Evolutionary conservation across 2,113 vertebrate species (phyloP).

Genomic region (Fregetta grallaria): DNA sequence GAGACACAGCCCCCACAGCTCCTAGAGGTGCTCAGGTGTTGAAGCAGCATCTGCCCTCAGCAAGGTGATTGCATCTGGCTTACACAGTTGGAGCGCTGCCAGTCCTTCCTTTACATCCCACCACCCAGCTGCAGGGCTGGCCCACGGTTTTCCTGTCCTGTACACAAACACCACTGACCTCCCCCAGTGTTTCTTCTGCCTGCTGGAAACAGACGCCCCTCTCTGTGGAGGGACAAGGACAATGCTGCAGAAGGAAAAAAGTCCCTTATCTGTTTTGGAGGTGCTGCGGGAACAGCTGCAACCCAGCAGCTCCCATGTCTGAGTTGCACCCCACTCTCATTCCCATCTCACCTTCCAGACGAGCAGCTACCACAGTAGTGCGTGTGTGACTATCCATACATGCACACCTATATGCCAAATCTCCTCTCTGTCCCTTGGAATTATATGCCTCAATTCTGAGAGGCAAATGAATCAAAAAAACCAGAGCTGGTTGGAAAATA

Average conservation of each 20-base stretch:
- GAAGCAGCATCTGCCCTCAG: background rate
- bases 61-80: background rate
- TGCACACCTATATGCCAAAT: background rate
- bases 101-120: background rate
- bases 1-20: fast-evolving
- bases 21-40: background rate
- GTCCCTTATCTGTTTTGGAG: background rate
- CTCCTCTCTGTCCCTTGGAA: background rate
- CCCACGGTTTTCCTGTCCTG: background rate
- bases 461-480: background rate
- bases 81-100: background rate
- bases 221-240: background rate
- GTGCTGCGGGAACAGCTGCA: background rate
- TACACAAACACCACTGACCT: background rate
- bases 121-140: background rate
- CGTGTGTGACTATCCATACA: fast-evolving
- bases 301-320: background rate
- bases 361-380: background rate
- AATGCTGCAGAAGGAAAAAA: background rate
- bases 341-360: background rate
- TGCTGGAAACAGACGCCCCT: background rate
- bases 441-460: background rate
- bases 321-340: background rate
- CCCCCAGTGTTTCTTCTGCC: background rate
- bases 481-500: background rate